Evolutionary conservation across 2,797 vertebrate species (phyloP), one percentile per base, ranked within the genome.

Genomic region (Coilia nasus): DNA sequence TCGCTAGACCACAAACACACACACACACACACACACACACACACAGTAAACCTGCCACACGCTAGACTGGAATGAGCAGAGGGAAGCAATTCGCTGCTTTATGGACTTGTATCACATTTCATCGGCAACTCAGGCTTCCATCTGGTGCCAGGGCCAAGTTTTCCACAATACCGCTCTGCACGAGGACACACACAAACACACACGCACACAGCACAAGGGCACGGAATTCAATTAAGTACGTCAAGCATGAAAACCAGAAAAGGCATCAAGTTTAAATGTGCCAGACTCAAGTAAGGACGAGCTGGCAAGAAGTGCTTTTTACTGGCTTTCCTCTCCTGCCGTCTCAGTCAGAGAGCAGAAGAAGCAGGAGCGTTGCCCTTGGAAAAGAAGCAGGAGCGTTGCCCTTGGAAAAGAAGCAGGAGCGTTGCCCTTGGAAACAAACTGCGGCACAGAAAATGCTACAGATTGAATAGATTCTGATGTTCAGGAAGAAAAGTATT

Each of bases 91-190:
- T 78, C 19, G 9, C 46, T 56, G 83, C 67, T 14, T 54, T 80
- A 84, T 84, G 10, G 62, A 84, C 47, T 84, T 17, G 21, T 57
- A 80, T 84, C 84, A 85, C 81, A 85, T 71, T 50, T 50, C 60
- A 82, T 35, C 56, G 81, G 56, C 47, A 81, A 84, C 59, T 11
- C 47, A 81, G 15, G 35, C 15, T 59, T 83, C 60, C 25, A 25
- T 46, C 35, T 25, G 41, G 12, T 80, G 67, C 44, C 2, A 2
- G 81, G 50, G 19, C 59, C 28, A 71, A 82, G 46, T 31, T 57
- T 60, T 83, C n/a, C n/a, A n/a, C n/a, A 81, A 81, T 84, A 75
- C n/a, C 57, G 71, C 56, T 83, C 57, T 78, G 41, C 9, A 44
- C n/a, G n/a, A n/a, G n/a, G n/a, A n/a, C n/a, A n/a, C n/a, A n/a